Conservation (phyloP, 2,113 vertebrate genomes). For the Procavia capensis region DNA sequence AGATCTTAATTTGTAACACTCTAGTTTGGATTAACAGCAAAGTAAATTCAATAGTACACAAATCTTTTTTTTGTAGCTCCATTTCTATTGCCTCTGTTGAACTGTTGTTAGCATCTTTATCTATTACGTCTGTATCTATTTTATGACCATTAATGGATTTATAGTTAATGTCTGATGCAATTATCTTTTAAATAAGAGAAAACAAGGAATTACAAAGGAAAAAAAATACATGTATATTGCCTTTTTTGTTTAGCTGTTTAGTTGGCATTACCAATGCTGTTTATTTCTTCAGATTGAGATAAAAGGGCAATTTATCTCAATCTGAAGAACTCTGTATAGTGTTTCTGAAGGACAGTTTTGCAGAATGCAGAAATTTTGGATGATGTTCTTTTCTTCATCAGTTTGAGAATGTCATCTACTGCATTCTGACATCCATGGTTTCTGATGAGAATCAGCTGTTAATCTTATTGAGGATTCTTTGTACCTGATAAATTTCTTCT, state of each 20-base stretch:
- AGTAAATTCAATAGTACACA: background rate
- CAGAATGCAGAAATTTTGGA: background rate
- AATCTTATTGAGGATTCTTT: background rate
- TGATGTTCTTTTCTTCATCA: background rate
- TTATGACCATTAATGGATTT: background rate
- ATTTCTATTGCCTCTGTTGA: background rate
- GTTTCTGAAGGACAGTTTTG: background rate
- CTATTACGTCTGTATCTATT: background rate
- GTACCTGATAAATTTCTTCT: background rate
- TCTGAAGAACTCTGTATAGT: background rate
- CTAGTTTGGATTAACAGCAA: conserved; percentile 2
- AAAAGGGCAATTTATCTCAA: background rate
- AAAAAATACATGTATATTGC: background rate
- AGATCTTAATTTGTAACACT: background rate
- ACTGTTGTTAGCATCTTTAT: background rate
- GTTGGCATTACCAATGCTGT: background rate
- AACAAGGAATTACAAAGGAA: background rate
- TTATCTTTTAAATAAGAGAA: background rate
- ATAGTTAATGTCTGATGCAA: background rate
- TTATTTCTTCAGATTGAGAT: background rate
- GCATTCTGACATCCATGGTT: background rate
- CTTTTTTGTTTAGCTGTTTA: background rate
- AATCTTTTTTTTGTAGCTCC: background rate
- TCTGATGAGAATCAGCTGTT: background rate
- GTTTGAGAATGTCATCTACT: background rate